These are phyloP conservation scores for Heliconius sara DNA, from an alignment of 2,888 invertebrate species.

Conservation along the genomic window DNA sequence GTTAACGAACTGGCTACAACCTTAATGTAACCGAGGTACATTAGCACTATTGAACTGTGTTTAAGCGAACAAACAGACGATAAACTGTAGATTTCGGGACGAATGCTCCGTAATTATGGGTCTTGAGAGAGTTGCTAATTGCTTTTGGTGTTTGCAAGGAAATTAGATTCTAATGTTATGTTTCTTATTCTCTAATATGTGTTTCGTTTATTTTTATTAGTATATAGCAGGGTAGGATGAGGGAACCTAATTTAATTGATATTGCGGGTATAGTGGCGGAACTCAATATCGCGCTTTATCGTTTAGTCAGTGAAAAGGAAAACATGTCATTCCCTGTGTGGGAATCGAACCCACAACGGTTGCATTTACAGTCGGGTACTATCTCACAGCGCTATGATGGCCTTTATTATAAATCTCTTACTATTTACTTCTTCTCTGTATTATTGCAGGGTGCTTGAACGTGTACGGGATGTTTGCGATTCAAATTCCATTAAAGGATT, in stretches of 20 bases:
- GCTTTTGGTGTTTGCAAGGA: conserved; percentile 21
- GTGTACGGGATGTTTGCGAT: no score
- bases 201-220: no score
- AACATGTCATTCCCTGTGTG: neutral
- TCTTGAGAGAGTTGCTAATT: conserved; percentile 26
- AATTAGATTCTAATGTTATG: neutral
- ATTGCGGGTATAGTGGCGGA: neutral
- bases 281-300: neutral
- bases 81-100: conserved; percentile 19
- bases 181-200: neutral
- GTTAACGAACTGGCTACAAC: conserved; percentile 21
- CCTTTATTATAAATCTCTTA: no score
- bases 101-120: conserved; percentile 15
- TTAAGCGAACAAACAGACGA: conserved; percentile 29
- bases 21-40: conserved; percentile 12
- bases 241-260: neutral
- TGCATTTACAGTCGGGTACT: neutral
- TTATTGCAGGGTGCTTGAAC: no score
- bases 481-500: no score
- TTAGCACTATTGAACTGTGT: conserved; percentile 31
- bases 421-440: no score
- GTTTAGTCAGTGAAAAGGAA: neutral
- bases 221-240: neutral
- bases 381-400: no score
- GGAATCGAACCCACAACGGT: neutral